Conservation (phyloP, 2,113 vertebrate species). For the Dicrurus megarhynchus region DNA sequence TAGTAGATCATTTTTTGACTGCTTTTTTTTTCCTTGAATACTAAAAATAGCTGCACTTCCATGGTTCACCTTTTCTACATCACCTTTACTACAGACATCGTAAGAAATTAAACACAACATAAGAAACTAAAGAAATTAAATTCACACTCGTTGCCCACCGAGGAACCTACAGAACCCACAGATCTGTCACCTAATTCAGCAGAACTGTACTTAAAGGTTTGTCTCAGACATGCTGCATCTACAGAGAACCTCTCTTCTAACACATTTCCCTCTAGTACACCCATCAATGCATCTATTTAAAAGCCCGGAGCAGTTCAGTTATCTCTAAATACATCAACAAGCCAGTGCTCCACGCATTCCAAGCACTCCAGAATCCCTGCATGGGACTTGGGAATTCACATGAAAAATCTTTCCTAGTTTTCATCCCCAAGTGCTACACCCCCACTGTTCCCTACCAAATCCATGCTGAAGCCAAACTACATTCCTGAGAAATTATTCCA, state of each 20-base stretch:
- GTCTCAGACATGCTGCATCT: not conserved
- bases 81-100: not conserved
- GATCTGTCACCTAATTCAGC: not conserved
- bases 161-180: not conserved
- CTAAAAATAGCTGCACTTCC: conserved; percentile 47
- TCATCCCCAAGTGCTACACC: not conserved
- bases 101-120: not conserved
- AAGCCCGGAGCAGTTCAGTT: not conserved
- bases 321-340: not conserved
- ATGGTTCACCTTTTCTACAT: conserved; percentile 50
- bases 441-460: not conserved
- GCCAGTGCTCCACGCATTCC: not conserved
- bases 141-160: not conserved
- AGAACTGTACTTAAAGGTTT: not conserved
- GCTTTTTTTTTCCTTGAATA: not conserved
- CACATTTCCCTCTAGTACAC: not conserved
- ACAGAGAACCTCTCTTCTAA: not conserved
- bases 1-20: conserved; percentile 17
- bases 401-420: not conserved
- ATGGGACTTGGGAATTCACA: not conserved
- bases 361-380: not conserved
- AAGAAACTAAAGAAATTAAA: conserved; percentile 13
- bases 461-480: not conserved
- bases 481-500: not conserved
- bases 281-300: not conserved